A percentile compares a stretch with the other conserved stretches of the same genome.
phyloP scores from a whole-genome alignment of 1,140 invertebrate genomes.

The Caenorhabditis tropicalis region DNA sequence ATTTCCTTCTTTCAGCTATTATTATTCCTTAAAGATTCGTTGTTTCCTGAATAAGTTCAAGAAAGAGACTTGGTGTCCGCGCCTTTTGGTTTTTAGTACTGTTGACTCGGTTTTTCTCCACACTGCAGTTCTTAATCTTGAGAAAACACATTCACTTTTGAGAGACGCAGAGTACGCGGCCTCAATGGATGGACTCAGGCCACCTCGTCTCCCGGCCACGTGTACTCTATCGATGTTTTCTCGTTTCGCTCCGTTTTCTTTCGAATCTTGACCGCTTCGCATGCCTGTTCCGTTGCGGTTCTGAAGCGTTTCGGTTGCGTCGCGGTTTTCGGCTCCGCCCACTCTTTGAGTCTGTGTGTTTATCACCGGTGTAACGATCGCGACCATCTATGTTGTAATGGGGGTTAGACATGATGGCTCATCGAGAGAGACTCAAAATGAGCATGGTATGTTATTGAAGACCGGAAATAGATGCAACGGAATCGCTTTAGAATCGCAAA shows the following conservation, averaged over 20 bases:
- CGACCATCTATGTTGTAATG: background rate
- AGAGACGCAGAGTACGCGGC: background rate
- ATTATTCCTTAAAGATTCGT: no score
- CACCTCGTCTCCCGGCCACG: background rate
- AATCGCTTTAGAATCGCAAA: background rate
- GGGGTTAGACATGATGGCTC: background rate
- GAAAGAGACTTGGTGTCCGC: no score
- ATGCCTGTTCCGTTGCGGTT: constrained; percentile 42
- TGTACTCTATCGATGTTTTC: constrained; percentile 19
- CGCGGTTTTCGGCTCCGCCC: constrained; percentile 30
- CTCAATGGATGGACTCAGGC: background rate
- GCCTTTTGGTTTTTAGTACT: no score
- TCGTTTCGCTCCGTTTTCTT: constrained; percentile 38
- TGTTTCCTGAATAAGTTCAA: no score
- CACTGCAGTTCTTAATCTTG: no score
- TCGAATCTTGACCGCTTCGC: constrained; percentile 42
- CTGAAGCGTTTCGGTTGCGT: constrained; percentile 40
- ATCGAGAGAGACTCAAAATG: background rate
- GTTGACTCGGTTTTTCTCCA: no score
- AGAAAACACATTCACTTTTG: no score
- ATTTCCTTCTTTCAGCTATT: no score
- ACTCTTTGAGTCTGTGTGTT: background rate
- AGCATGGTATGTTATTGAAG: background rate
- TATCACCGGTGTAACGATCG: constrained; percentile 21
- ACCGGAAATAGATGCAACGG: background rate